Conservation (phyloP, 2,113 vertebrate species). For the Syngnathoides biaculeatus region DNA sequence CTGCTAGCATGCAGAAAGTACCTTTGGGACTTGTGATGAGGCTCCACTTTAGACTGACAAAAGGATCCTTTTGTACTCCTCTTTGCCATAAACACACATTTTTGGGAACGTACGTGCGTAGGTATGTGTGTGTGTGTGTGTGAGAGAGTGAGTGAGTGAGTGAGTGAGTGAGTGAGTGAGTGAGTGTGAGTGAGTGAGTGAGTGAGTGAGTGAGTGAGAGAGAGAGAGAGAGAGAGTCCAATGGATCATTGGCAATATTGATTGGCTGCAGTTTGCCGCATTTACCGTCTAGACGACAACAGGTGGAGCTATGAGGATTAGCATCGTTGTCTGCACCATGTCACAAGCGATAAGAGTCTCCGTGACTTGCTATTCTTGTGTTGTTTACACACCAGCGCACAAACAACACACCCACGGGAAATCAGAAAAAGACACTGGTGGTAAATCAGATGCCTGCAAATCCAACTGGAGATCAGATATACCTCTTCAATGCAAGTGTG, state of each 20-base stretch:
- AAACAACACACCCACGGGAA: not conserved
- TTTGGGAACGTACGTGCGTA: not conserved
- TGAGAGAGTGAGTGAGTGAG: too few species aligned
- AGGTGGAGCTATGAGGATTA: conserved; percentile 28
- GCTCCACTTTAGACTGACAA: conserved; percentile 52
- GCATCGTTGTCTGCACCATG: not conserved
- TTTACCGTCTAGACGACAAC: conserved; percentile 34
- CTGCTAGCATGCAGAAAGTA: conserved; percentile 40
- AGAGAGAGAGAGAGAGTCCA: too few species aligned
- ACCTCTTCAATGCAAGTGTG: too few species aligned
- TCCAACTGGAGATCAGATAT: too few species aligned
- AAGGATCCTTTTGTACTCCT: conserved; percentile 34
- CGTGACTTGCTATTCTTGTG: conserved; percentile 16
- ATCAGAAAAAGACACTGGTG: not conserved
- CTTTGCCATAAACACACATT: conserved; percentile 38
- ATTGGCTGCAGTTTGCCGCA: conserved; percentile 35
- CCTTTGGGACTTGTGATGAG: conserved; percentile 35
- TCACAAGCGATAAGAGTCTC: conserved; percentile 33
- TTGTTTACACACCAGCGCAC: not conserved
- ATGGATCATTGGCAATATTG: conserved; percentile 41
- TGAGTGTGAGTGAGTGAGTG: too few species aligned
- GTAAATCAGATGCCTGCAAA: not conserved
- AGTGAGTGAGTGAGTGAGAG: too few species aligned
- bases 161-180: too few species aligned
- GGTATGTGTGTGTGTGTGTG: conserved; percentile 19